Percentiles rank a stretch among this genome's conserved stretches.
Conservation (phyloP, 2,797 vertebrate genomes). For the Sebastes elongatus region DNA sequence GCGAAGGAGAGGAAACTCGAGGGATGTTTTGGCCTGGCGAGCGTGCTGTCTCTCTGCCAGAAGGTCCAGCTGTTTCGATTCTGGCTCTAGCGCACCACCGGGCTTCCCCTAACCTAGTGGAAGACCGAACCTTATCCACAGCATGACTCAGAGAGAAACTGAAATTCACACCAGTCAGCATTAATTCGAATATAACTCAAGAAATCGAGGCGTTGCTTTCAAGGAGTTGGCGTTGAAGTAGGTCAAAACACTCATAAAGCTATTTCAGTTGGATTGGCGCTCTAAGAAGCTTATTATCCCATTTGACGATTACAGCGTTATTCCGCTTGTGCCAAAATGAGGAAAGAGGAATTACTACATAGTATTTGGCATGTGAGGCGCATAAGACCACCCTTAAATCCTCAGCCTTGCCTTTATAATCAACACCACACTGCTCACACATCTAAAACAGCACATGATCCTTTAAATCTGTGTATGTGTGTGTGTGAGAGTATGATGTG, state of each 20-base stretch:
- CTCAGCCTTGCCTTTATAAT: constrained; percentile 32
- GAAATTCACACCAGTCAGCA: constrained; percentile 66
- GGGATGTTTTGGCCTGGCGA: constrained; percentile 54
- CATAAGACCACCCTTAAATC: constrained; percentile 38
- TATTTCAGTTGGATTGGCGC: constrained; percentile 5
- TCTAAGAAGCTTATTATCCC: constrained; percentile 22
- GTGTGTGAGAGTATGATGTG: background rate
- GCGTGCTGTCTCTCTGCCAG: constrained; percentile 55
- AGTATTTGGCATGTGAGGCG: constrained; percentile 17
- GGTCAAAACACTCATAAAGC: constrained; percentile 2
- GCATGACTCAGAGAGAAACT: constrained; percentile 53
- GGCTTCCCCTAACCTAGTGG: constrained; percentile 69
- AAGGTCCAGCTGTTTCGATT: constrained; percentile 75
- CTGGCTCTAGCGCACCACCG: constrained; percentile 46
- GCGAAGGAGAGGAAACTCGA: constrained; percentile 40
- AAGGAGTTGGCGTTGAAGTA: constrained; percentile 27
- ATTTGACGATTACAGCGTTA: background rate
- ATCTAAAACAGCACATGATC: constrained; percentile 21
- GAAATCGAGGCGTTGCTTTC: constrained; percentile 38
- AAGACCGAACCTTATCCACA: constrained; percentile 49
- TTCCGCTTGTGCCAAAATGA: constrained; percentile 16
- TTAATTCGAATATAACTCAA: constrained; percentile 46
- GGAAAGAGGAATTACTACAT: constrained; percentile 21
- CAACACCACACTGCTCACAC: constrained; percentile 17
- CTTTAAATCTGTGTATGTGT: constrained; percentile 16